Base-by-base conservation (phyloP, 1,140 invertebrate species). In the Drosophila varians region DNA sequence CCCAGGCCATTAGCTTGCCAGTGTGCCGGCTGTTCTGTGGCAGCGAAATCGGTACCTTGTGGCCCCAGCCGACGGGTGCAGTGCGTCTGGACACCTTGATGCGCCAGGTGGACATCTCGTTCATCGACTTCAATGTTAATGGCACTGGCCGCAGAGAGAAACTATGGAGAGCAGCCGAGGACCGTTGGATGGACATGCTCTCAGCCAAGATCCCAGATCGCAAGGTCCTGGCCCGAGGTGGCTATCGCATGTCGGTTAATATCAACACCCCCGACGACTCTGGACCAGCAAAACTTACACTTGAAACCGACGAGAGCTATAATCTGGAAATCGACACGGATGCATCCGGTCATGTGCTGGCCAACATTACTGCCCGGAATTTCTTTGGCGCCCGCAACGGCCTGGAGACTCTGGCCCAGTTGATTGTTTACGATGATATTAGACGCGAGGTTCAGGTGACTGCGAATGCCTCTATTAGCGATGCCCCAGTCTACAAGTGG, bases 331-430 rank as follows among this genome's bases (percentile, higher is more conserved):
- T 95, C 11, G 90, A 92, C 90, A 69, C 92, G 92, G 14, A 90
- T 11, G 47, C 5, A 1, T 53, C 55, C 8, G 70, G 54, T 0
- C 40, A 86, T 56, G 90, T 95, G 1, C 92, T 93, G 43, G 94
- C 93, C 0, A 93, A 92, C 0, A 94, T 97, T 5, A 91, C 70
- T 0, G 94, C 94, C 0, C 74, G 87, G 1, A 94, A 92, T 2
- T 96, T 95, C 88, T 97, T 96, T 79, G 96, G 96, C 0, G 93
- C 94, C 0, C 92, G 96, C 2, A 93, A 97, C 82, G 96, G 93
- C 0, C 57, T 97, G n/a, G 96, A 97, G 91, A 96, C 96, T 0
- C 90, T 97, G 0, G 92, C 92, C 1, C 96, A 97, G 72, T 80
- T 97, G 16, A 94, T 97, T 3, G 92, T 96, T 4, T 95, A 93